These are phyloP conservation scores for Myripristis murdjan DNA, from an alignment of 2,797 vertebrate species.

Conservation along the genomic window DNA sequence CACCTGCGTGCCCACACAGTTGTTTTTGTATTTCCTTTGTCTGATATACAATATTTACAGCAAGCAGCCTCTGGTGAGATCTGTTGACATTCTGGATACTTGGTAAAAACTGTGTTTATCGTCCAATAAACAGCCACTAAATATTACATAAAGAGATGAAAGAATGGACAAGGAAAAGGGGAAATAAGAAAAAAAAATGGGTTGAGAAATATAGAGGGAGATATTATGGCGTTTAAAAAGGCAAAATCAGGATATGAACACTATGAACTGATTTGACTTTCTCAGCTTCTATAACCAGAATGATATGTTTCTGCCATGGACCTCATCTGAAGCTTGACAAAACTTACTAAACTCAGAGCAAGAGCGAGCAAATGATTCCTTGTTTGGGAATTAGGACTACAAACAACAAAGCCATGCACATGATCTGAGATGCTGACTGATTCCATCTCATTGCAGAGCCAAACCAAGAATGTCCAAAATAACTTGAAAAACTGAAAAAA, in stretches of 20 bases:
- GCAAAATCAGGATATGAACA: conserved; percentile 83
- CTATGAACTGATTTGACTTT: conserved; percentile 32
- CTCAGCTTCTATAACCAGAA: conserved; percentile 59
- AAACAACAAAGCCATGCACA: background rate
- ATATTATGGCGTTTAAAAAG: conserved; percentile 60
- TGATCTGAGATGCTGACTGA: background rate
- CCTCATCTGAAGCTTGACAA: conserved; percentile 78
- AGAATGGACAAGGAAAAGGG: background rate
- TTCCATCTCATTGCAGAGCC: background rate
- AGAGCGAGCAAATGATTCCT: conserved; percentile 88
- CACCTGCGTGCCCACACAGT: background rate
- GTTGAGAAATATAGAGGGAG: background rate
- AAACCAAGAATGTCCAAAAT: conserved; percentile 1
- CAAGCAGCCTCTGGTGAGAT: too few relatives aligned
- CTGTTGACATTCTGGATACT: conserved; percentile 20
- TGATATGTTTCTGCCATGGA: conserved; percentile 74
- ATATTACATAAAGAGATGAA: background rate
- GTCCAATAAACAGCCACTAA: background rate
- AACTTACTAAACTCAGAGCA: conserved; percentile 87
- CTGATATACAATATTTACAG: conserved; percentile 8
- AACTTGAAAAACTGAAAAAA: background rate
- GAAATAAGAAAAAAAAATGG: conserved; percentile 16
- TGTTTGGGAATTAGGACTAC: conserved; percentile 61
- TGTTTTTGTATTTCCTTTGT: conserved; percentile 17
- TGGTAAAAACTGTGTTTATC: background rate